Evolutionary conservation across 2,797 vertebrate species (phyloP), one percentile per base, ranked within the genome.

Genomic region (Protonibea diacanthus): DNA sequence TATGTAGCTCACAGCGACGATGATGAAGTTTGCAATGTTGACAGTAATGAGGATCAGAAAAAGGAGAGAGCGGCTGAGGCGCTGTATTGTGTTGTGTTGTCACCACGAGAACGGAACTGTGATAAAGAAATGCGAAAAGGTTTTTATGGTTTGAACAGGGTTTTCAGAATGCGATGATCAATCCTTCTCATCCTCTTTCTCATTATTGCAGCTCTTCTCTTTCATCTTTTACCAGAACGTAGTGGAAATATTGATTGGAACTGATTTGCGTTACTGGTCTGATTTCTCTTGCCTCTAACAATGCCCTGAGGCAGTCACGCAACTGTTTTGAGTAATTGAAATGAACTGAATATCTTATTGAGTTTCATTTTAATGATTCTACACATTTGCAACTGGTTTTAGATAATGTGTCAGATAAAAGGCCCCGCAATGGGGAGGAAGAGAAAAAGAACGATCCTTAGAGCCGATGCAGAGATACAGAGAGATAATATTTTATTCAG

Each of bases 401-500:
- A 38, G 47, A 20, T 68, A 14, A 67, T 40, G 25, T 52, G 11
- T 6, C 14, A 17, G 42, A 55, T 25, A 13, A 38, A 23, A 64
- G 14, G 1, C 8, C 17, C 12, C 38, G 15, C 17, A 21, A 21
- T 38, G 25, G 11, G 48, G 18, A 52, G 9, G 44, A n/a, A 11
- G 9, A 44, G 56, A n/a, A 18, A 44, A n/a, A 64, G 5, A 63
- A 61, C 52, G 25, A 51, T 25, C 48, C 20, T 63, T 25, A 33
- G 25, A 33, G 45, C 18, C 20, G 18, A 51, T 18, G 61, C n/a
- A 61, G n/a, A 18, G 52, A 13, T 48, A 25, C 27, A 60, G 59
- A 69, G 66, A 65, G 67, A 63, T 53, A 21, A 80, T 66, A 52
- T 69, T 81, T 78, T 33, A 77, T 72, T 61, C 38, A 67, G n/a